Percentiles rank a stretch among this genome's conserved stretches.
Evolutionary conservation across 2,113 vertebrate species (phyloP).

Genomic region (Platysteira castanea): DNA sequence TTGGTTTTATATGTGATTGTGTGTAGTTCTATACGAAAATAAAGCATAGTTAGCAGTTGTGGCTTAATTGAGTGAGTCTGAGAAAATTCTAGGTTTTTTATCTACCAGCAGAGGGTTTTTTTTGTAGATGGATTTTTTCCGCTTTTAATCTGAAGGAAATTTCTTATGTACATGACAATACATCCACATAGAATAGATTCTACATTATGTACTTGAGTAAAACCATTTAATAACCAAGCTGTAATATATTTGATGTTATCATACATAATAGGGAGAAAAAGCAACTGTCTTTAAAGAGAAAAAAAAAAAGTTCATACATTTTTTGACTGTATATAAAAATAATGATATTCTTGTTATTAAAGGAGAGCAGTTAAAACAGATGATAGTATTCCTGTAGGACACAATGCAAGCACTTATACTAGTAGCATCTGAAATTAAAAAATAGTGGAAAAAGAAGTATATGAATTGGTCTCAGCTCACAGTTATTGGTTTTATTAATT

Average conservation of each 20-base stretch:
- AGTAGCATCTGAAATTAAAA: not conserved
- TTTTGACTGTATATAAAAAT: not conserved
- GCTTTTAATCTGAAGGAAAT: not conserved
- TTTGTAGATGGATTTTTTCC: not conserved
- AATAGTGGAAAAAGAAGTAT: not conserved
- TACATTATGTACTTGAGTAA: not conserved
- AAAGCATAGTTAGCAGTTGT: not conserved
- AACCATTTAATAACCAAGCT: not conserved
- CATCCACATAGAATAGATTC: not conserved
- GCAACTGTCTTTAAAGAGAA: not conserved
- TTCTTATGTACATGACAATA: not conserved
- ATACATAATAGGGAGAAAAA: not conserved
- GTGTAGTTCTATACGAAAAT: not conserved
- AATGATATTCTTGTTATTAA: not conserved
- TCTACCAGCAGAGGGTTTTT: rapidly evolving
- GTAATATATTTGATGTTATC: not conserved
- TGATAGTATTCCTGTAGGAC: not conserved
- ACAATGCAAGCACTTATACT: not conserved
- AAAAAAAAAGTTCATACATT: not conserved
- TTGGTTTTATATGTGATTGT: not conserved
- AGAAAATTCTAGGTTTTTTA: not conserved
- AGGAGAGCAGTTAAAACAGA: not conserved
- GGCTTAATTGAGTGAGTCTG: not conserved
- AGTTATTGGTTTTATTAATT: rapidly evolving
- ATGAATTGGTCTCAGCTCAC: not conserved